phyloP scores from a whole-genome alignment of 1,140 invertebrate species.

The Bombus polaris region DNA sequence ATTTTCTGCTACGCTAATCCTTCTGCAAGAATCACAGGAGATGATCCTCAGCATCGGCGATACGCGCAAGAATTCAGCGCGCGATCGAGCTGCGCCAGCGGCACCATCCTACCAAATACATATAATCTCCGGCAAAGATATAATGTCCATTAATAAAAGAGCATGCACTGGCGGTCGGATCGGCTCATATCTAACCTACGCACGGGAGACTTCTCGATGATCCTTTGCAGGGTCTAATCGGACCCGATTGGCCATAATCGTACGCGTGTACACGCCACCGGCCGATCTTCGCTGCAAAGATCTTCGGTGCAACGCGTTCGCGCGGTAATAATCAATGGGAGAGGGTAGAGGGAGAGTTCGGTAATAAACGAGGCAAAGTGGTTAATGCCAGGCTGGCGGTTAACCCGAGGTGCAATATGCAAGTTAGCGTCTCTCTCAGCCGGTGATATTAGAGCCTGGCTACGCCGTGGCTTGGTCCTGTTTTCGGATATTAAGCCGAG shows the following conservation, averaged over 20 bases:
- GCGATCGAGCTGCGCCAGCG: not conserved
- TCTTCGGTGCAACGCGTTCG: conserved; percentile 40
- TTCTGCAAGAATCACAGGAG: not conserved
- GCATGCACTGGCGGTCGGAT: not conserved
- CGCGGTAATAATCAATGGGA: conserved; percentile 62
- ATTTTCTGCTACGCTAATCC: not conserved
- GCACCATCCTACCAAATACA: not conserved
- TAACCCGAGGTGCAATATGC: conserved; percentile 55
- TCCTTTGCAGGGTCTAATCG: conserved; percentile 41
- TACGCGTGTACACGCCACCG: conserved; percentile 19
- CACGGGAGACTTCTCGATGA: not conserved
- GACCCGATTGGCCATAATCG: conserved; percentile 55
- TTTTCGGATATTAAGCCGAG: conserved; percentile 46
- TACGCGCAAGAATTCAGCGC: not conserved
- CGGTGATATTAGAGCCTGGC: conserved; percentile 49
- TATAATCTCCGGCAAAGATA: conserved; percentile 36
- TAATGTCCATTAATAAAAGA: conserved; percentile 54
- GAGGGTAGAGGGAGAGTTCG: not conserved
- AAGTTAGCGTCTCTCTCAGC: conserved; percentile 56
- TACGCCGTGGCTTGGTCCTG: not conserved
- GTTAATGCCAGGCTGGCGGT: conserved; percentile 61
- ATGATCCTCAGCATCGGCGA: no score
- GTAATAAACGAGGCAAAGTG: conserved; percentile 66
- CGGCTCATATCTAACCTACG: not conserved
- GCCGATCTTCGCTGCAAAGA: conserved; percentile 1